Evolutionary conservation across 2,888 invertebrate genomes (phyloP), one percentile per base, ranked within the genome.

Genomic region (Camponotus fellah): DNA sequence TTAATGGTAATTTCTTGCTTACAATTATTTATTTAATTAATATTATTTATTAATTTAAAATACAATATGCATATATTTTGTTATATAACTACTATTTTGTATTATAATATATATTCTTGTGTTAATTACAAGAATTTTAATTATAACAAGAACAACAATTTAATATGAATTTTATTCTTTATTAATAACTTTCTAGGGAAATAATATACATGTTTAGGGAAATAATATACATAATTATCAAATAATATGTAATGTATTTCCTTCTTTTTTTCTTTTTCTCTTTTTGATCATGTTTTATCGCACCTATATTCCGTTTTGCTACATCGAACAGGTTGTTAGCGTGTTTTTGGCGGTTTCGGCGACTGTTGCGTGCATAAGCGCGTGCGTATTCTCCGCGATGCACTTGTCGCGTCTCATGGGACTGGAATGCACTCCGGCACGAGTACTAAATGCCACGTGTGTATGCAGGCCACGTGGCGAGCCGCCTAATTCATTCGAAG

Each of bases 361-460:
- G 37, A 92, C 92, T 0, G 56, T 91, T 9, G 86, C 93, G 2
- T 93, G 93, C 46, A 46, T 91, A 34, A 79, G 90, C 4, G 94
- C 94, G 0, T 94, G 93, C 72, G 84, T 91, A 5, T 91, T 91
- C 17, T 91, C 94, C 0, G 88, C 90, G 21, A 83, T 93, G 84
- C 94, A 94, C 83, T 88, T 94, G 81, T 89, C 86, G 26, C 92
- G 90, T 58, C 85, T 94, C 14, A 92, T 90, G 82, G 91, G 92
- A 32, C 77, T 93, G 56, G 93, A 94, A 81, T 94, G 94, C 88
- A 92, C 91, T 53, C 93, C 94, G 8, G 89, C 92, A 0, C 92
- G 91, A 43, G 91, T 92, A 8, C 79, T 86, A 62, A 93, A 93
- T 81, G 91, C 92, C 43, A 92, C 93, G 26, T 94, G 94, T 82